Base-by-base conservation (phyloP, 2,888 invertebrate genomes). In the Morpho helenor region DNA sequence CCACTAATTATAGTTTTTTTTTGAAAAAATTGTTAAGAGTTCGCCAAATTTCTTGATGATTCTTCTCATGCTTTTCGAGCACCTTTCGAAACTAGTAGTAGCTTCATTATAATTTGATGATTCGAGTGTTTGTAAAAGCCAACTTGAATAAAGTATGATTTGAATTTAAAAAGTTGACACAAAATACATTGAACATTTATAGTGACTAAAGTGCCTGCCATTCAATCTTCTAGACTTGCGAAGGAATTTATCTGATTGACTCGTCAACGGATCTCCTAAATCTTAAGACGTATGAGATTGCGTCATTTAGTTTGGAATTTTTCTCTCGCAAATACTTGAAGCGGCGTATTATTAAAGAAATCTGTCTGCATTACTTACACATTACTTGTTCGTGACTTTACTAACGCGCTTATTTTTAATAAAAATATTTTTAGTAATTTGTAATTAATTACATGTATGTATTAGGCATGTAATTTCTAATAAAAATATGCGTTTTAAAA, bases 181-280 rank as follows among this genome's bases (percentile, higher is more conserved):
- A 31, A 31, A 31, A 31, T 31, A 31, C 31, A 5, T 31, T 31
- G 3, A 31, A 31, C 31, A 31, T 52, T 46, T 52, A 40, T 40
- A 46, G 16, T 46, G 31, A 45, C 46, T 53, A 40, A 46, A 46
- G 31, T 16, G 39, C 10, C 44, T 10, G n/a, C 45, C 52, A 53
- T 46, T 46, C 40, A 53, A 40, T 46, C 52, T 41, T 40, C 46
- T 9, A 53, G 39, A n/a, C 45, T 40, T 45, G 45, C 16, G 52
- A 52, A 52, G 46, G 40, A 45, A 46, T 53, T 53, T 53, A 53
- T 51, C 49, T 61, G 61, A 61, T 62, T 54, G 59, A 62, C 54
- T 57, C 59, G 42, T 57, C 40, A 48, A 53, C 48, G 42, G 52
- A 56, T 57, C 52, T 59, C 52, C 43, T 16, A 51, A 55, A 57